Base-by-base conservation (phyloP, 2,797 vertebrate species). In the Rhinatrema bivittatum region DNA sequence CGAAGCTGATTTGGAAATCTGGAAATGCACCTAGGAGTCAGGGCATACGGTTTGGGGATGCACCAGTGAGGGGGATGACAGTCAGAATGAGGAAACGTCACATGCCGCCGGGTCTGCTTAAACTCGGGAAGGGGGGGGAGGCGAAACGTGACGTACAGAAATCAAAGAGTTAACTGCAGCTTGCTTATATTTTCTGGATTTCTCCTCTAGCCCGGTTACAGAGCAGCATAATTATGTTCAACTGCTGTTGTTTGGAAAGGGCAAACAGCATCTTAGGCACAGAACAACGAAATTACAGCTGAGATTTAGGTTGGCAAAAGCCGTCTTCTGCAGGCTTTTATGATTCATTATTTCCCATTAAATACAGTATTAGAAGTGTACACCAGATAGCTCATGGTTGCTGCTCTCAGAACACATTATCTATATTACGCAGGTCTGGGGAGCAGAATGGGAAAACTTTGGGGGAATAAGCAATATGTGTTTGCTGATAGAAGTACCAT, bases 291-390 rank as follows among this genome's bases (percentile, higher is more conserved):
- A 86, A 87, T 87, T 85, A 86, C 83, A 82, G 78, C 79, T 80
- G 83, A 87, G 85, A 82, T 84, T 85, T 81, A 82, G 79, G 78
- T 77, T 83, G 80, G 80, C 81, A 81, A 84, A 82, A 76, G 74
- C 72, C 76, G 48, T 74, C 82, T 85, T 85, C 81, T 67, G 67
- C 34, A 62, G 79, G 78, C 78, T 82, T 85, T 86, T 86, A 84
- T 87, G 83, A 86, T 87, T 87, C 85, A 87, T 87, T 87, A 87
- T 86, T 87, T 85, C 82, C 84, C 82, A 86, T 87, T 87, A 86
- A 85, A 86, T 86, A 85, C 82, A 84, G 82, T 86, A 87, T 86
- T 86, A 83, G 80, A 84, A 87, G 78, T 81, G 78, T 85, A 86
- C 81, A 85, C 81, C 74, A 78, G 84, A 85, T 81, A 86, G 84